These are phyloP conservation scores for Enteromius viviparus DNA, from an alignment of 2,797 vertebrate genomes.

Conservation along the genomic window DNA sequence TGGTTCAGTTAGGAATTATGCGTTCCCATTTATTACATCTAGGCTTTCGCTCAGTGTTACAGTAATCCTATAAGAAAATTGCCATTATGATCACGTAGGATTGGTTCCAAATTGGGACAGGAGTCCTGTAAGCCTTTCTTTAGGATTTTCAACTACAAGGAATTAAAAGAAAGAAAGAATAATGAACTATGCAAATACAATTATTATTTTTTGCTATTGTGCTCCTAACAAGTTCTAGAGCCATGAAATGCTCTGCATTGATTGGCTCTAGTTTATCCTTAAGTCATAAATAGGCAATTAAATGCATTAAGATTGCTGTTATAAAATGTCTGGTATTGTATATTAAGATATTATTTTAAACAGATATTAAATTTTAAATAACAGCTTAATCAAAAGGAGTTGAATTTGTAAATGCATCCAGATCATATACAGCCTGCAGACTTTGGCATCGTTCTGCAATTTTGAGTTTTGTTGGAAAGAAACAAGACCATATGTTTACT, in stretches of 20 bases:
- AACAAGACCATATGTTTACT: constrained; percentile 21
- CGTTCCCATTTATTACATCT: background rate
- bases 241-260: background rate
- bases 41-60: background rate
- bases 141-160: background rate
- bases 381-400: background rate
- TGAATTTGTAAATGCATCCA: background rate
- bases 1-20: background rate
- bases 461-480: constrained; percentile 12
- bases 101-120: background rate
- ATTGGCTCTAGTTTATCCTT: background rate
- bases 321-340: background rate
- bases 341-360: background rate
- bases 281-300: background rate
- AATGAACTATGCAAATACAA: background rate
- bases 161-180: background rate
- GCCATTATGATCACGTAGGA: constrained; percentile 1
- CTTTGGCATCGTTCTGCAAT: background rate
- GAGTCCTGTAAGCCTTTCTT: background rate
- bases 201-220: background rate
- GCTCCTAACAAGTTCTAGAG: background rate
- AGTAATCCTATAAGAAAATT: background rate
- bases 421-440: background rate
- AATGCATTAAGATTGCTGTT: background rate
- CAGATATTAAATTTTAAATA: background rate